Evolutionary conservation across 2,113 vertebrate species (phyloP), one percentile per base, ranked within the genome.

Genomic region (Paralichthys olivaceus): DNA sequence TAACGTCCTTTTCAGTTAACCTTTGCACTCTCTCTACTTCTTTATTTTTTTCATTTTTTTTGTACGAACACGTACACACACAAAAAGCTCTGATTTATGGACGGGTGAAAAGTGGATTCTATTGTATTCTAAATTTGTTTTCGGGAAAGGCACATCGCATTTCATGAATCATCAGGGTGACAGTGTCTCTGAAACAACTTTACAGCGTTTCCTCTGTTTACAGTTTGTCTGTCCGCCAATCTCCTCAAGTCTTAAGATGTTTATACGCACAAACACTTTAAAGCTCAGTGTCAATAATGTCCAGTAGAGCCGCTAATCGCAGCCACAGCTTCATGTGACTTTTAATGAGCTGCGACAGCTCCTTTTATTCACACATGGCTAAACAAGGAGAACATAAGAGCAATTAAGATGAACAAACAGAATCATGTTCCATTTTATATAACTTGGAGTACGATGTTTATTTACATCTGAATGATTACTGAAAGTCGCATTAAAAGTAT

Each of bases 81-180:
- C 47, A 43, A 6, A 70, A 8, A 80, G 23, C 32, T 73, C 29
- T 73, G 80, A 92, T 89, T 90, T 84, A 89, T 83, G 56, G 62
- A 28, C 71, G 74, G 77, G 22, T 75, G 65, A 77, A 74, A 70
- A 80, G 64, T 64, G 17, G 47, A 59, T 73, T 79, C 83, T 49
- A 81, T 83, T 92, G 91, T 90, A 53, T 87, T 89, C 84, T 87
- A 90, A 71, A 85, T 85, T 71, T 76, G 73, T 63, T 70, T 20
- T 71, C 17, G 4, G 67, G 78, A 72, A 64, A 72, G 68, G 54
- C 79, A 71, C 58, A 34, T 74, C 22, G 72, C 72, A 26, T 58
- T 23, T 68, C 80, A 79, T 89, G 57, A 84, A 83, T 90, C 77
- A 28, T 29, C 17, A 9, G 19, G 47, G 6, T 4, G 43, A 68